These are phyloP conservation scores for Argyrosomus japonicus DNA, from an alignment of 2,113 vertebrate species.

Conservation along the genomic window DNA sequence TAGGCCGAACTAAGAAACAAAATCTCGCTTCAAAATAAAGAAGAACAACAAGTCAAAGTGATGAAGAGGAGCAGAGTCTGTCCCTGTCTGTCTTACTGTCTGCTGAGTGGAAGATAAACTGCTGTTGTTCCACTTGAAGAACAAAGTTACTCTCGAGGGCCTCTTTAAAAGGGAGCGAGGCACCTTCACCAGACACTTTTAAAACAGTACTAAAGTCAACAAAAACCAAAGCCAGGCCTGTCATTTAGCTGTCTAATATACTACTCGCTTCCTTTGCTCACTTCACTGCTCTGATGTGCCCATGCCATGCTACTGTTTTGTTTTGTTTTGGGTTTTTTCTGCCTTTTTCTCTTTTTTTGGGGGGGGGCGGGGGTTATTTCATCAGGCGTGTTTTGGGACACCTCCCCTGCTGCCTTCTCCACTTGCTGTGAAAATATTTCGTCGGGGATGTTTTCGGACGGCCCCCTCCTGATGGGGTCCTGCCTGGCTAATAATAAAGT, in stretches of 20 bases:
- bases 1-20: not conserved
- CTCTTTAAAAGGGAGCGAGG: slow-evolving; percentile 63
- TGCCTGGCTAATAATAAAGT: slow-evolving; percentile 85
- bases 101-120: slow-evolving; percentile 59
- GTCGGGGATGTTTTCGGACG: slow-evolving; percentile 81
- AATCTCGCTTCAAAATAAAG: not conserved
- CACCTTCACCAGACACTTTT: slow-evolving; percentile 50
- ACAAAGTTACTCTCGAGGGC: slow-evolving; percentile 66
- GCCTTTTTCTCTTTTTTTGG: slow-evolving; percentile 19
- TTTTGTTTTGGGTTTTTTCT: slow-evolving; percentile 11
- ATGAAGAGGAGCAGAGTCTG: slow-evolving; percentile 5
- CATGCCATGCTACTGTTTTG: slow-evolving; percentile 36
- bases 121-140: slow-evolving; percentile 71
- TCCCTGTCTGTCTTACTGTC: slow-evolving; percentile 13
- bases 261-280: slow-evolving; percentile 42
- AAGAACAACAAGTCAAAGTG: not conserved
- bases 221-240: slow-evolving; percentile 49
- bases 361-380: slow-evolving; percentile 24
- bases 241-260: slow-evolving; percentile 44
- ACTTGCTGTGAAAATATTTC: slow-evolving; percentile 77
- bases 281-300: slow-evolving; percentile 48
- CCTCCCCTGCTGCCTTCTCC: slow-evolving; percentile 76
- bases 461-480: slow-evolving; percentile 68
- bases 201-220: slow-evolving; percentile 73
- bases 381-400: slow-evolving; percentile 71